These are phyloP conservation scores for Neodiprion virginianus DNA, from an alignment of 1,140 invertebrate species.

Conservation along the genomic window DNA sequence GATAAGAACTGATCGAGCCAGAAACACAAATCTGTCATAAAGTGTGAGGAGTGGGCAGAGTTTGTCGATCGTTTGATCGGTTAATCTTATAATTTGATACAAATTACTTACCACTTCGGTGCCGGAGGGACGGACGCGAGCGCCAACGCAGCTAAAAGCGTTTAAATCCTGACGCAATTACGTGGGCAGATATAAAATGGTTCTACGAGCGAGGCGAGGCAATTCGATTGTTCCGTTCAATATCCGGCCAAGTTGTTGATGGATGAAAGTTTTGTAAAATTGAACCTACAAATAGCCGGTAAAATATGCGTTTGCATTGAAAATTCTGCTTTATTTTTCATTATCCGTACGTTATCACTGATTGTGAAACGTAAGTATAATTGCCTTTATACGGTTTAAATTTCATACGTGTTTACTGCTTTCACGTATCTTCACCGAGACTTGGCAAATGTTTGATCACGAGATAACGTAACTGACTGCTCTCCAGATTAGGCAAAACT, in stretches of 20 bases:
- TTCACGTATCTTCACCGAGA: no score
- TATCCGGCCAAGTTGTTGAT: neutral
- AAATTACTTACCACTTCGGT: neutral
- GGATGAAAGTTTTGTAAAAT: neutral
- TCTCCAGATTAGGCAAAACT: no score
- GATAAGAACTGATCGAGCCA: neutral
- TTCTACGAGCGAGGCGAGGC: neutral
- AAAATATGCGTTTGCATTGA: no score
- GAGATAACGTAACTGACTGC: no score
- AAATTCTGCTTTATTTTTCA: no score
- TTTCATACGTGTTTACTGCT: no score
- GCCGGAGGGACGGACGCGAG: neutral
- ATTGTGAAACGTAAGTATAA: no score
- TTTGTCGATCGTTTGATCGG: neutral
- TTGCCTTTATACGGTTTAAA: no score
- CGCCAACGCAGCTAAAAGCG: neutral
- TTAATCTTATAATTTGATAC: constrained; percentile 4
- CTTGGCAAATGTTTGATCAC: no score
- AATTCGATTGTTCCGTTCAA: neutral
- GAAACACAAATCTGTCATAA: neutral
- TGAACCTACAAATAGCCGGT: neutral
- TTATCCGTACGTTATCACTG: no score
- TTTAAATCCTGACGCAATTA: neutral
- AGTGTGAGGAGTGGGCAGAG: neutral
- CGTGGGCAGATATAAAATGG: neutral